A percentile compares a stretch with the other conserved stretches of the same genome.
Evolutionary conservation across 2,888 invertebrate species (phyloP).

Genomic region (Coronaproctus castanopsis): DNA sequence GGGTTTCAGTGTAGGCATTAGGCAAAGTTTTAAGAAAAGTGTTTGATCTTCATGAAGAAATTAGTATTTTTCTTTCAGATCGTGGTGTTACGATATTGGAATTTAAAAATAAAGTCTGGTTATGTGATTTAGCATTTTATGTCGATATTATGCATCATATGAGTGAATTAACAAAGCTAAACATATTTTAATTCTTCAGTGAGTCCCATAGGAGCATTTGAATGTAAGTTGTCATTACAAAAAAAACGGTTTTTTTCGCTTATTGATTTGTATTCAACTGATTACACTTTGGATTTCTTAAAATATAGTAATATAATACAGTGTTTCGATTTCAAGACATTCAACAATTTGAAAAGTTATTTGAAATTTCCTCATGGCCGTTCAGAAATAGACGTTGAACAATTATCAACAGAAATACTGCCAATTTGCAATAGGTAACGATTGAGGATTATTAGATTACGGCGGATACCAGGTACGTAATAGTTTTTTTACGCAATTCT

Average conservation of each 20-base stretch:
- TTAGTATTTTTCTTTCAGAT: background rate
- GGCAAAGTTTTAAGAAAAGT: background rate
- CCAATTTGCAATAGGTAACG: background rate
- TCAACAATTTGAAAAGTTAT: background rate
- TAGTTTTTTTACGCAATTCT: background rate
- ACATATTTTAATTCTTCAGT: background rate
- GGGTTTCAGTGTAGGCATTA: background rate
- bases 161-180: background rate
- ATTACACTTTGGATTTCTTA: background rate
- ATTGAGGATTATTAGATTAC: background rate
- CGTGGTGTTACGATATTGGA: background rate
- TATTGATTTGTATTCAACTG: background rate
- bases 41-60: background rate
- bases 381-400: background rate
- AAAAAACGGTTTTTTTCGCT: background rate
- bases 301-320: background rate
- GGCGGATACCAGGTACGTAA: background rate
- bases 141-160: background rate
- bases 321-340: background rate
- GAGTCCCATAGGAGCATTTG: background rate
- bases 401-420: too few species aligned
- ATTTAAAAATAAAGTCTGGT: too few species aligned
- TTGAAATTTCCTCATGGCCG: background rate
- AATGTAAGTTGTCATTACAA: background rate
- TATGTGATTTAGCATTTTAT: background rate